Evolutionary conservation across 2,797 vertebrate genomes (phyloP).

Genomic region (Acipenser ruthenus): DNA sequence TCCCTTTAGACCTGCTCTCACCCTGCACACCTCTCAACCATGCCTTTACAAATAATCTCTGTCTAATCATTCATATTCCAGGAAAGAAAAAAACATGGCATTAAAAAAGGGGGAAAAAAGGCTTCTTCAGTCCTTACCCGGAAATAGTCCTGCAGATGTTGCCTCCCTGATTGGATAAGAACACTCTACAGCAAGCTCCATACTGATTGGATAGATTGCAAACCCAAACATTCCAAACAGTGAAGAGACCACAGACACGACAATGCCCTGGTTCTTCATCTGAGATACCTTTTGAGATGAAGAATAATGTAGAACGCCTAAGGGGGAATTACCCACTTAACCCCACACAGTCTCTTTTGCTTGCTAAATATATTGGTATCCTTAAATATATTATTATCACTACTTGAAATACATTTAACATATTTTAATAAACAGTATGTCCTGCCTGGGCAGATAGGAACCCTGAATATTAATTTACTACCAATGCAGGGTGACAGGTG

Average conservation of each 20-base stretch:
- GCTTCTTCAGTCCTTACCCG: slow-evolving; percentile 46
- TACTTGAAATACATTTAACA: background rate
- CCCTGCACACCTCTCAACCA: no score
- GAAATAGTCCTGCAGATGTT: slow-evolving; percentile 47
- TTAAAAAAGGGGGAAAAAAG: background rate
- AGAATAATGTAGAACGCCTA: no score
- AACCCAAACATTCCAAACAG: slow-evolving; percentile 83
- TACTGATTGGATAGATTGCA: slow-evolving; percentile 70
- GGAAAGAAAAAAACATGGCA: background rate
- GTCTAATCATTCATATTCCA: no score
- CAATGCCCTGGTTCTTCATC: slow-evolving; percentile 53
- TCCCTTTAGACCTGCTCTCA: no score
- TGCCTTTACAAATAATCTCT: no score
- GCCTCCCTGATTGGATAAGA: slow-evolving; percentile 88
- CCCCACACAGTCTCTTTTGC: background rate
- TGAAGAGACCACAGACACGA: slow-evolving; percentile 54
- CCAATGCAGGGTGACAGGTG: no score
- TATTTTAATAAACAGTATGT: no score
- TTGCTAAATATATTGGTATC: background rate
- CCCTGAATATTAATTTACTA: no score
- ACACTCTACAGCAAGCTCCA: slow-evolving; percentile 87
- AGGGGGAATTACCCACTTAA: background rate
- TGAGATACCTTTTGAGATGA: slow-evolving; percentile 61
- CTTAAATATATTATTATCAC: background rate
- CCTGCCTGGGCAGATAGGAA: no score